These are phyloP conservation scores for Cephalopholis sonnerati DNA, from an alignment of 2,113 vertebrate genomes.

Conservation along the genomic window DNA sequence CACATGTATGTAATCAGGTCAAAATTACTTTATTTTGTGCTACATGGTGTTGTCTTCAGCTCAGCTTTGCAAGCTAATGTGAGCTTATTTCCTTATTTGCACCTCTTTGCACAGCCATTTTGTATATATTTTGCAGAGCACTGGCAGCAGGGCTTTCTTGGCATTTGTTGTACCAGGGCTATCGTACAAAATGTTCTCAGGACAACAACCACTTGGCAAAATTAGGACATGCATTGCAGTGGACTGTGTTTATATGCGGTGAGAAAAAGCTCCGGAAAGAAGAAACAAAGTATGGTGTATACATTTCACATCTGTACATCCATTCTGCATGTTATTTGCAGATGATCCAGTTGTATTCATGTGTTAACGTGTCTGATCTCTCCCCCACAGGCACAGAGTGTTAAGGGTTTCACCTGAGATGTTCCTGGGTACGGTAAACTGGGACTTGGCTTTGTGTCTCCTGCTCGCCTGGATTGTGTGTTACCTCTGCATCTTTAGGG, in stretches of 20 bases:
- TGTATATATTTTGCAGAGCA: too few species aligned
- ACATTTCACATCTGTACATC: not conserved
- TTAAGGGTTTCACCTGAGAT: slow-evolving; percentile 84
- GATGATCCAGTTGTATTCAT: not conserved
- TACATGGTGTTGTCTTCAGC: too few species aligned
- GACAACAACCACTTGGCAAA: too few species aligned
- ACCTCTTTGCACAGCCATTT: too few species aligned
- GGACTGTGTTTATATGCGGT: not conserved
- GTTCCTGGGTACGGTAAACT: slow-evolving; percentile 81
- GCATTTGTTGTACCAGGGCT: too few species aligned
- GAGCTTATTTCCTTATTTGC: too few species aligned
- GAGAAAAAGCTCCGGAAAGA: not conserved
- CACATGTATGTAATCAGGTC: too few species aligned
- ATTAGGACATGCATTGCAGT: too few species aligned
- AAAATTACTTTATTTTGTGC: too few species aligned
- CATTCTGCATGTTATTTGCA: not conserved
- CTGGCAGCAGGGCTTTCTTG: too few species aligned
- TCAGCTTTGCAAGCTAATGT: too few species aligned
- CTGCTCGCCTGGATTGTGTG: slow-evolving; percentile 86
- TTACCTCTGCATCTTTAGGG: slow-evolving; percentile 91
- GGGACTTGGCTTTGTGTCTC: slow-evolving; percentile 86
- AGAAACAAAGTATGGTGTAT: not conserved
- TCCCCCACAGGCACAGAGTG: slow-evolving; percentile 84
- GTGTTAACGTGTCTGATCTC: not conserved
- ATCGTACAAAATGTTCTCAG: too few species aligned